Evolutionary conservation across 1,140 invertebrate genomes (phyloP).

Genomic region (Chrysomallon squamiferum): DNA sequence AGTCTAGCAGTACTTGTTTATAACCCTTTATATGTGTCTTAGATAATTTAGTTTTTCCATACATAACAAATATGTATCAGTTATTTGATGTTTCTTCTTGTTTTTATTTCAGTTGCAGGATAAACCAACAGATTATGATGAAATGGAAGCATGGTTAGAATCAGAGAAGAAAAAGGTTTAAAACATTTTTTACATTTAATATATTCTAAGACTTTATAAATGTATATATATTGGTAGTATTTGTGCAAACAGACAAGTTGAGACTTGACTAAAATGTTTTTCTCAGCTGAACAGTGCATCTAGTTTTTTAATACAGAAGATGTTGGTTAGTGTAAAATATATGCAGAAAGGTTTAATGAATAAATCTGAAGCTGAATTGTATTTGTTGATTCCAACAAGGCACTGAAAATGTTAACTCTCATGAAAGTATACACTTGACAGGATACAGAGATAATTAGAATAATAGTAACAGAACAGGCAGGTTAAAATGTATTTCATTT

Average conservation of each 20-base stretch:
- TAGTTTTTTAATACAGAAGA: background rate
- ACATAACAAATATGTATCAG: too few species aligned
- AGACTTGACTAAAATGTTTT: background rate
- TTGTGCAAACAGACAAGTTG: background rate
- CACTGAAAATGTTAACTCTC: too few species aligned
- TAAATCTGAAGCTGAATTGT: too few species aligned
- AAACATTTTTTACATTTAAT: background rate
- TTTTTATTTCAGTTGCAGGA: slow-evolving; percentile 70
- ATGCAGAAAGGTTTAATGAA: background rate
- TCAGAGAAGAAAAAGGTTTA: slow-evolving; percentile 18
- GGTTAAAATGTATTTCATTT: too few species aligned
- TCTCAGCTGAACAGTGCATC: background rate
- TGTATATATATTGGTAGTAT: background rate
- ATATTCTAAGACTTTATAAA: background rate
- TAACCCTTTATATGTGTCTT: too few species aligned
- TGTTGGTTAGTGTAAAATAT: background rate
- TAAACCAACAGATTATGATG: slow-evolving; percentile 88
- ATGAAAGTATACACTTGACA: too few species aligned
- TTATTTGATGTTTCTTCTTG: too few species aligned
- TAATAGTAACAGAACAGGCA: too few species aligned
- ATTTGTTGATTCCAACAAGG: too few species aligned
- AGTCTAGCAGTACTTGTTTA: too few species aligned
- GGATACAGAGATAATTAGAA: too few species aligned
- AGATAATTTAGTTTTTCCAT: too few species aligned
- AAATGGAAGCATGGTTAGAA: slow-evolving; percentile 89